Conservation (phyloP, 2,888 invertebrate species). For the Chaitophorus viminalis region DNA sequence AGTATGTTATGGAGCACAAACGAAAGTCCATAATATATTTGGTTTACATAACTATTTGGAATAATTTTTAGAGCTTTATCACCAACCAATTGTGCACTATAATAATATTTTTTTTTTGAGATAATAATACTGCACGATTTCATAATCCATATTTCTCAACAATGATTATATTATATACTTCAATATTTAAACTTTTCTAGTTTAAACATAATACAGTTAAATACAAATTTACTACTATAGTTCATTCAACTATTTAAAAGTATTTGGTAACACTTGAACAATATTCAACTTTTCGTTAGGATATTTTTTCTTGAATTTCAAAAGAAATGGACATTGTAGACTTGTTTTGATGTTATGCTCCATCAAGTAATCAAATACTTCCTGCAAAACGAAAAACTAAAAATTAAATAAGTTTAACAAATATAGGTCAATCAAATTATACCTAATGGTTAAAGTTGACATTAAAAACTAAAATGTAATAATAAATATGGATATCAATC, state of each 20-base stretch:
- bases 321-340: constrained; percentile 79
- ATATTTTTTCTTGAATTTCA: constrained; percentile 72
- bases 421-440: too few species aligned
- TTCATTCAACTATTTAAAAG: background rate
- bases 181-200: too few species aligned
- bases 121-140: constrained; percentile 78
- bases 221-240: background rate
- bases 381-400: constrained; percentile 71
- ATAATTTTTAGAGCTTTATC: constrained; percentile 77
- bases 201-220: background rate
- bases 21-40: constrained; percentile 79
- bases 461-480: too few species aligned
- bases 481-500: too few species aligned
- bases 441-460: too few species aligned
- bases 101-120: constrained; percentile 82
- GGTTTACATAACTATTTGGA: constrained; percentile 75
- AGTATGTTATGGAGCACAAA: constrained; percentile 78
- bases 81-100: constrained; percentile 78
- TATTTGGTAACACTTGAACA: constrained; percentile 17
- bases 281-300: constrained; percentile 62
- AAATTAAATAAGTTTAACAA: too few species aligned
- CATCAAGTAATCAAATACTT: constrained; percentile 77
- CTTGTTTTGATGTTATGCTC: constrained; percentile 74
- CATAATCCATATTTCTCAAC: constrained; percentile 64
- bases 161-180: background rate